Percentiles rank a stretch among this genome's conserved stretches.
Evolutionary conservation across 53 echinoderm and acorn worm genomes (phyloP).

Genomic region (Actinopyga echinites): DNA sequence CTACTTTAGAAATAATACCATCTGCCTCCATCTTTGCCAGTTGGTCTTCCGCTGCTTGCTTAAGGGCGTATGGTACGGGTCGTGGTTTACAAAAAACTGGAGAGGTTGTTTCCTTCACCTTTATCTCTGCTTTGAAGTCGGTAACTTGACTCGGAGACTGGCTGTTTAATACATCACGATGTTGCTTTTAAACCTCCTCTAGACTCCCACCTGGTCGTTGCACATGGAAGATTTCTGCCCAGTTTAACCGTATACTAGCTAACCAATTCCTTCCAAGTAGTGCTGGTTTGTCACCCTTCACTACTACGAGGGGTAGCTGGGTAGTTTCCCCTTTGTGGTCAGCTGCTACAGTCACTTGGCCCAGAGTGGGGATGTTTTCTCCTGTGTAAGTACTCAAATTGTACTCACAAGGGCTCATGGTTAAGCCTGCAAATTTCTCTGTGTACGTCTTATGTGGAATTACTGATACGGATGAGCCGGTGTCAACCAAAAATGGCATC

Average conservation of each 20-base stretch:
- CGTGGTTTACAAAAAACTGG: conserved; percentile 45
- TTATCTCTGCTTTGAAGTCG: conserved; percentile 37
- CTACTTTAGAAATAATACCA: conserved; percentile 37
- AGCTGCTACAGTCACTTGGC: conserved; percentile 16
- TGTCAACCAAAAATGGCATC: conserved; percentile 43
- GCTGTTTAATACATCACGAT: background rate
- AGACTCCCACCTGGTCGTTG: background rate
- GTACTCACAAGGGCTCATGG: background rate
- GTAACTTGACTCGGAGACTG: conserved; percentile 10
- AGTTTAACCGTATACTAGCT: background rate
- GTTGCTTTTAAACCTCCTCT: background rate
- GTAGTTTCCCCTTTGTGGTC: background rate
- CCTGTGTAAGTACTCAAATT: conserved; percentile 30
- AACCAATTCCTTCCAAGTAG: conserved; percentile 1
- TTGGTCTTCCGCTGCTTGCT: conserved; percentile 33
- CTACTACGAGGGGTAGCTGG: conserved; percentile 38
- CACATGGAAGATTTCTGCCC: background rate
- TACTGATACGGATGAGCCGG: conserved; percentile 41
- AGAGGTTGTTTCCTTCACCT: conserved; percentile 8
- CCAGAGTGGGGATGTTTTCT: conserved; percentile 29
- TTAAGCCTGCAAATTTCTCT: conserved; percentile 24
- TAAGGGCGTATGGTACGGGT: conserved; percentile 49
- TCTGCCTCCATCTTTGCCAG: conserved; percentile 29
- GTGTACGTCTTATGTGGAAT: conserved; percentile 36
- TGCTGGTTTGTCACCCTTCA: conserved; percentile 31